Percentiles rank a stretch among this genome's conserved stretches.
Evolutionary conservation across 2,797 vertebrate species (phyloP).

Genomic region (Leucoraja ocellata): DNA sequence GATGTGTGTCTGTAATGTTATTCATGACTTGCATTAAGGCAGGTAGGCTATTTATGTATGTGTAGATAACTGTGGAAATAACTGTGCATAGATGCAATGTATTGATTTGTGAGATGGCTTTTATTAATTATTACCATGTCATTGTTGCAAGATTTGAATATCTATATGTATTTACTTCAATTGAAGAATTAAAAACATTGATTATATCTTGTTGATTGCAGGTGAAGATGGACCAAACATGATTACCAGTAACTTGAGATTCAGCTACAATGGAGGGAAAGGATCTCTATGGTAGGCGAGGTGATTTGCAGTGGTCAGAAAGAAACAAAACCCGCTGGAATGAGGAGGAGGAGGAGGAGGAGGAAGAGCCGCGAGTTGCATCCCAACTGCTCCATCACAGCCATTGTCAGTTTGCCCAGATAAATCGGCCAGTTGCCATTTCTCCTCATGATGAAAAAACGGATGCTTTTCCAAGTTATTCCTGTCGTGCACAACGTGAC

Average conservation of each 20-base stretch:
- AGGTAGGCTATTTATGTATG: not conserved
- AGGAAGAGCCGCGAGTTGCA: not conserved
- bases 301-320: not conserved
- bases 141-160: not conserved
- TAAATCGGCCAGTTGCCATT: not conserved
- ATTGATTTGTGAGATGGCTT: not conserved
- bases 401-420: not conserved
- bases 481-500: not conserved
- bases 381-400: not conserved
- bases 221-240: constrained; percentile 36
- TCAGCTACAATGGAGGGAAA: constrained; percentile 23
- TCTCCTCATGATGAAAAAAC: not conserved
- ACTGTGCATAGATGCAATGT: not conserved
- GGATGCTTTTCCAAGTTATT: not conserved
- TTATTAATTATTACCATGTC: not conserved
- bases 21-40: not conserved
- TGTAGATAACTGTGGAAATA: not conserved
- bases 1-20: too few relatives aligned
- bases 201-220: constrained; percentile 7
- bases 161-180: not conserved
- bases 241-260: not conserved
- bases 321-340: not conserved
- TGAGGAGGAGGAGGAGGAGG: too few relatives aligned
- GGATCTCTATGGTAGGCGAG: not conserved
- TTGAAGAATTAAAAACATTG: not conserved